Percentiles rank a stretch among this genome's conserved stretches.
Evolutionary conservation across 2,888 invertebrate species (phyloP).

Genomic region (Apamea epomidion): DNA sequence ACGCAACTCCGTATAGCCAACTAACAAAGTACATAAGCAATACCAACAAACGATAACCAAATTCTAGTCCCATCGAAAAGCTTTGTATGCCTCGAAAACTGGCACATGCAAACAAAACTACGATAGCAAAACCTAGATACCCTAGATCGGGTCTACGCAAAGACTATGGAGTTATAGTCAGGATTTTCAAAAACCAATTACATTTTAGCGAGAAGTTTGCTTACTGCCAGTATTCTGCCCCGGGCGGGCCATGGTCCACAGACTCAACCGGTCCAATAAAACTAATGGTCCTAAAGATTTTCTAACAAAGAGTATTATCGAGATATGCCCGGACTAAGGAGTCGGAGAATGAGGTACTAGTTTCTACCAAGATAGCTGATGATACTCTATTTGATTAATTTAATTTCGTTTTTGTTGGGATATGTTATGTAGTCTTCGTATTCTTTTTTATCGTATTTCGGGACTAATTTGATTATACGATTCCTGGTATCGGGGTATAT

Average conservation of each 20-base stretch:
- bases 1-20: neutral
- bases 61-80: conserved; percentile 16
- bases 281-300: conserved; percentile 72
- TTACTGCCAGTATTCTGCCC: conserved; percentile 46
- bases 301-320: conserved; percentile 71
- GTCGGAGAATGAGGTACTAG: conserved; percentile 59
- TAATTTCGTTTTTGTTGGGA: conserved; percentile 41
- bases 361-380: conserved; percentile 46
- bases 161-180: conserved; percentile 38
- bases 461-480: conserved; percentile 9
- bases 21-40: neutral
- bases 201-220: conserved; percentile 66
- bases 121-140: conserved; percentile 29
- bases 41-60: conserved; percentile 17
- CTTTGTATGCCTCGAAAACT: conserved; percentile 33
- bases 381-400: conserved; percentile 65
- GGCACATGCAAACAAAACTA: conserved; percentile 39
- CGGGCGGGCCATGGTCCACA: conserved; percentile 49
- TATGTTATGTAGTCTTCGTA: neutral
- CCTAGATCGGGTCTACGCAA: conserved; percentile 25
- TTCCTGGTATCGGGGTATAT: neutral
- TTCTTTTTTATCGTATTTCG: conserved; percentile 1
- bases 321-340: conserved; percentile 62
- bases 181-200: conserved; percentile 70
- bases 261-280: conserved; percentile 74